These are phyloP conservation scores for Torymus aiolomorphi DNA, from an alignment of 2,888 invertebrate genomes.

Conservation along the genomic window DNA sequence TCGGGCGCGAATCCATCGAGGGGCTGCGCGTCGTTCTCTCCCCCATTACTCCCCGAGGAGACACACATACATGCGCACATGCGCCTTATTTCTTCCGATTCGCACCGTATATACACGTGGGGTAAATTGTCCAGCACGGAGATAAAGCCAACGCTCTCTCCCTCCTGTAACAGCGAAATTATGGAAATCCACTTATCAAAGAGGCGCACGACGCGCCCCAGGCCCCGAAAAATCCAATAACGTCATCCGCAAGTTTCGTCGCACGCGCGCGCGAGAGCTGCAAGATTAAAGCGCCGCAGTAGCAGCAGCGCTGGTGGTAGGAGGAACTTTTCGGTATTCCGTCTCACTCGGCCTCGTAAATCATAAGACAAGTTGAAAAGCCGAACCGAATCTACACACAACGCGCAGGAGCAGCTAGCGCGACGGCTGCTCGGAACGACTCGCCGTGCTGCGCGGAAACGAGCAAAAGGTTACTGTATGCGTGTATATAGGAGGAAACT, in stretches of 20 bases:
- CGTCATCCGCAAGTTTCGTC: slow-evolving; percentile 20
- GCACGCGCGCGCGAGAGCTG: not conserved
- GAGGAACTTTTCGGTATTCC: too few relatives aligned
- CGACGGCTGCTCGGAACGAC: slow-evolving; percentile 70
- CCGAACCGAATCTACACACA: slow-evolving; percentile 64
- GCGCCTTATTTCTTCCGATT: slow-evolving; percentile 1
- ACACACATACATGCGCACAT: too few relatives aligned
- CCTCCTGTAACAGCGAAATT: slow-evolving; percentile 33
- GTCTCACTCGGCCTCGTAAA: slow-evolving; percentile 61
- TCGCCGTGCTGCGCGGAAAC: slow-evolving; percentile 28
- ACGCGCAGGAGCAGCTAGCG: slow-evolving; percentile 53
- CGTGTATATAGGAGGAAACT: slow-evolving; percentile 30
- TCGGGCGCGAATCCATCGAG: too few relatives aligned
- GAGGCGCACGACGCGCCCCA: not conserved
- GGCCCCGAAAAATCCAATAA: slow-evolving; percentile 59
- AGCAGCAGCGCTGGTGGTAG: too few relatives aligned
- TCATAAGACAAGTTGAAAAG: slow-evolving; percentile 68
- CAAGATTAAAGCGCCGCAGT: too few relatives aligned
- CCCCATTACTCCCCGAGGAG: too few relatives aligned
- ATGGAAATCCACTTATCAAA: slow-evolving; percentile 51
- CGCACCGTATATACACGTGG: slow-evolving; percentile 6
- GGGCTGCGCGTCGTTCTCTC: too few relatives aligned
- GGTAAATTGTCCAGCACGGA: slow-evolving; percentile 32
- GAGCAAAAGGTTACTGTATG: slow-evolving; percentile 46
- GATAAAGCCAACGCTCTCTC: slow-evolving; percentile 12